phyloP scores from a whole-genome alignment of 2,113 vertebrate genomes.

The Accipiter virgatus region DNA sequence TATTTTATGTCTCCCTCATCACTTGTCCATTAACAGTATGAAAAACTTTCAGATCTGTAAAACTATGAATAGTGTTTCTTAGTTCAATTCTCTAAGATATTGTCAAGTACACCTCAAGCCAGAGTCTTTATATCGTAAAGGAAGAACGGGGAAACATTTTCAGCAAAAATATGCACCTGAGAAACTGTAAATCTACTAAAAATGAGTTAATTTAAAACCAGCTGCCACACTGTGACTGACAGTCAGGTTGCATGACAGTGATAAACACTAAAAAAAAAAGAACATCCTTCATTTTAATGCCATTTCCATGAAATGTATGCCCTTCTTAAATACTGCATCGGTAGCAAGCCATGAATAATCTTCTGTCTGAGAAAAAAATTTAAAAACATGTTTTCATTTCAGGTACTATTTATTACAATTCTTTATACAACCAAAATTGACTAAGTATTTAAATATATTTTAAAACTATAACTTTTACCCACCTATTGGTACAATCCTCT shows the following conservation, averaged over 20 bases:
- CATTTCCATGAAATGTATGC: background rate
- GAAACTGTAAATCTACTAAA: background rate
- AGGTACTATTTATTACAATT: background rate
- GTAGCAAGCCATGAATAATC: background rate
- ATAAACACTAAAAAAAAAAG: background rate
- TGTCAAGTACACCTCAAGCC: background rate
- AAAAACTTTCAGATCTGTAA: background rate
- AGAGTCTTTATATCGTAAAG: background rate
- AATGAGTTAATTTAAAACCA: background rate
- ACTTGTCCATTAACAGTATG: background rate
- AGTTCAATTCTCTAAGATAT: background rate
- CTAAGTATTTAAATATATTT: background rate
- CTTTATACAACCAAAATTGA: accelerated
- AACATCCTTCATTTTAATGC: background rate
- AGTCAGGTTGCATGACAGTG: background rate
- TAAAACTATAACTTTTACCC: slow-evolving; percentile 58
- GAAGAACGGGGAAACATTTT: background rate
- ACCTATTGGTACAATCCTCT: slow-evolving; percentile 85
- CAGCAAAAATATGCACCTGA: background rate
- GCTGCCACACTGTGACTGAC: background rate
- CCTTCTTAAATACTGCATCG: background rate
- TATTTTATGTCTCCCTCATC: background rate
- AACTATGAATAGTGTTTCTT: background rate
- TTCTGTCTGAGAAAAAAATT: background rate
- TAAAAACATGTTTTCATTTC: background rate